Evolutionary conservation across 2,888 invertebrate genomes (phyloP).

Genomic region (Agrotis clavis): DNA sequence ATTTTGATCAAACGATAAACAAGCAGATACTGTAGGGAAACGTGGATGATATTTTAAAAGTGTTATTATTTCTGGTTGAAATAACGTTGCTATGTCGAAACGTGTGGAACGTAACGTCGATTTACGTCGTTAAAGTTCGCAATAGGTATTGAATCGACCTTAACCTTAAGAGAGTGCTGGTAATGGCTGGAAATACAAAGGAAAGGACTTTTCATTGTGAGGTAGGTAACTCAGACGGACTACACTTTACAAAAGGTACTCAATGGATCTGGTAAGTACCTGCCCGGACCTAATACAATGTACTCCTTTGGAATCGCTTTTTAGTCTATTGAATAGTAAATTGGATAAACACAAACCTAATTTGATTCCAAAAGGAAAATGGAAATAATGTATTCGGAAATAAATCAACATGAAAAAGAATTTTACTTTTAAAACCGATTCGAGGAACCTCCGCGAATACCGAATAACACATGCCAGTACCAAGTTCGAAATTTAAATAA

Average conservation of each 20-base stretch:
- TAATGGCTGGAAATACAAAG: conserved; percentile 63
- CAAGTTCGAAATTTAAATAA: conserved; percentile 81
- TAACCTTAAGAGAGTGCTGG: conserved; percentile 56
- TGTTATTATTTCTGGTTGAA: conserved; percentile 50
- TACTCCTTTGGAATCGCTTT: conserved; percentile 28
- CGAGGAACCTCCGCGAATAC: conserved; percentile 1
- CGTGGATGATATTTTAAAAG: conserved; percentile 50
- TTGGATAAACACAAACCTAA: conserved; percentile 23
- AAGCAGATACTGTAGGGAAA: conserved; percentile 23
- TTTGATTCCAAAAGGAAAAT: background rate
- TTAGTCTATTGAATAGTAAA: conserved; percentile 33
- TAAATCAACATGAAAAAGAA: background rate
- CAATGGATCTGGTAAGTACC: conserved; percentile 42
- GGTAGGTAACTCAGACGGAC: conserved; percentile 51
- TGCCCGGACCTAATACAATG: conserved; percentile 45
- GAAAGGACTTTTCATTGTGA: conserved; percentile 61
- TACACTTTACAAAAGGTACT: conserved; percentile 56
- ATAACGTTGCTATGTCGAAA: conserved; percentile 44
- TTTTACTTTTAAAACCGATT: conserved; percentile 15
- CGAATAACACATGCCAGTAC: conserved; percentile 55
- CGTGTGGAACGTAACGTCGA: conserved; percentile 34
- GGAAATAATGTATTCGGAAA: background rate
- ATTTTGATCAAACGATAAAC: conserved; percentile 52
- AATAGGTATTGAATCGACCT: conserved; percentile 60
- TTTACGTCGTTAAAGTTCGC: conserved; percentile 49